Base-by-base conservation (phyloP, 2,113 vertebrate species). In the Nothobranchius kuhntae region DNA sequence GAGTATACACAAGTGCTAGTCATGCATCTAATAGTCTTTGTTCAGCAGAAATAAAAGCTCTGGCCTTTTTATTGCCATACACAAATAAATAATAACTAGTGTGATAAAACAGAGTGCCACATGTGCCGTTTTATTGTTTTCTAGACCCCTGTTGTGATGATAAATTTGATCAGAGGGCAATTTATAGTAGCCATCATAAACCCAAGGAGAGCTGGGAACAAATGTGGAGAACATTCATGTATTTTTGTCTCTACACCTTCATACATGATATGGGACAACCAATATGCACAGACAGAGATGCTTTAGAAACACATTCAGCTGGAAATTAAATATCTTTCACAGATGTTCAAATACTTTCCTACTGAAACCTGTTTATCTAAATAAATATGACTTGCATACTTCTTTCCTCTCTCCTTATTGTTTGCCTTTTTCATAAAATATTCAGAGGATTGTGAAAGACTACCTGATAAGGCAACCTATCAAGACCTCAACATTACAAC, bases 21-120 rank as follows among this genome's bases (percentile, higher is more conserved):
- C 80, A 85, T 68, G 63, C 78, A 59, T 61, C 83, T 88, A 90
- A 88, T 87, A 55, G 83, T 86, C 68, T 87, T 80, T 88, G 73
- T 86, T 88, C 72, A 65, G 54, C 13, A 4, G 47, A 72, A 88
- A 87, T 72, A 77, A 82, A 17, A 56, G 68, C 55, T 82, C 71
- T 62, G 42, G 30, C 53, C 76, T 73, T 80, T 42, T 70, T 66
- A 62, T 80, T 75, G 24, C 73, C 65, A 81, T 14, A 68, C 45
- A 48, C 38, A 74, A 68, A 75, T 56, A 53, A 72, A 75, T 60
- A 75, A 68, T 15, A 61, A 66, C 12, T 0, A 14, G 9, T 48
- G 35, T 70, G 38, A 65, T 66, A 59, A 70, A 64, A 77, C 62
- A 13, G 12, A 52, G 40, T 17, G 46, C 13, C 66, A 69, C 14